These are phyloP conservation scores for Drepana falcataria DNA, from an alignment of 2,888 invertebrate species.

Conservation along the genomic window DNA sequence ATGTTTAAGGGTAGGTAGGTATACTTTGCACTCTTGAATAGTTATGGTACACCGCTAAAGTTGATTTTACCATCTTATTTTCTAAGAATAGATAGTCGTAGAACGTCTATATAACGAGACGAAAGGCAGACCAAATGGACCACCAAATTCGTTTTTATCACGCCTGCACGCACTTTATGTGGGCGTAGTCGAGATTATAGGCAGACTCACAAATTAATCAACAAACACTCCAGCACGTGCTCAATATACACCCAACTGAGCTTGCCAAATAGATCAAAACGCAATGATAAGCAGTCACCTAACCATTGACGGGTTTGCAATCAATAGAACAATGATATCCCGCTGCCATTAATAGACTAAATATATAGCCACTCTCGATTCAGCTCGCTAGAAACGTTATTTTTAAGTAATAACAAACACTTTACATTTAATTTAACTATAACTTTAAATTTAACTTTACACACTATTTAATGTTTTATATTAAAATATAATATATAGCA, in stretches of 20 bases:
- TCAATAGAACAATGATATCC: not conserved
- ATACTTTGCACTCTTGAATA: too few relatives aligned
- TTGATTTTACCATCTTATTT: too few relatives aligned
- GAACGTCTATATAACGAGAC: slow-evolving; percentile 6
- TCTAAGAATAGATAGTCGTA: too few relatives aligned
- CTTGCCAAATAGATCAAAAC: not conserved
- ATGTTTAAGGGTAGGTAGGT: too few relatives aligned
- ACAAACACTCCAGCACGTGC: slow-evolving; percentile 28
- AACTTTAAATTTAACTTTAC: too few relatives aligned
- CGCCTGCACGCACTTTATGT: slow-evolving; percentile 48
- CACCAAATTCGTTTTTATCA: slow-evolving; percentile 32
- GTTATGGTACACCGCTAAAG: too few relatives aligned
- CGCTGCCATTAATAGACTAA: not conserved
- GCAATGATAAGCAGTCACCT: slow-evolving; percentile 1
- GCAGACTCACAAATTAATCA: slow-evolving; percentile 23
- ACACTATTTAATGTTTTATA: too few relatives aligned
- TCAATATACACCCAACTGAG: slow-evolving; percentile 1
- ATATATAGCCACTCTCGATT: not conserved
- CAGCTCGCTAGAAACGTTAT: not conserved
- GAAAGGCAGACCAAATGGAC: slow-evolving; percentile 24
- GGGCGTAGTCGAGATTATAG: slow-evolving; percentile 50
- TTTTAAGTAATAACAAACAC: too few relatives aligned
- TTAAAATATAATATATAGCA: too few relatives aligned
- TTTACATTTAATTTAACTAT: not conserved
- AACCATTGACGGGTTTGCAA: not conserved